These are phyloP conservation scores for Smittia sp. DNA, from an alignment of 2,888 invertebrate genomes.

Conservation along the genomic window DNA sequence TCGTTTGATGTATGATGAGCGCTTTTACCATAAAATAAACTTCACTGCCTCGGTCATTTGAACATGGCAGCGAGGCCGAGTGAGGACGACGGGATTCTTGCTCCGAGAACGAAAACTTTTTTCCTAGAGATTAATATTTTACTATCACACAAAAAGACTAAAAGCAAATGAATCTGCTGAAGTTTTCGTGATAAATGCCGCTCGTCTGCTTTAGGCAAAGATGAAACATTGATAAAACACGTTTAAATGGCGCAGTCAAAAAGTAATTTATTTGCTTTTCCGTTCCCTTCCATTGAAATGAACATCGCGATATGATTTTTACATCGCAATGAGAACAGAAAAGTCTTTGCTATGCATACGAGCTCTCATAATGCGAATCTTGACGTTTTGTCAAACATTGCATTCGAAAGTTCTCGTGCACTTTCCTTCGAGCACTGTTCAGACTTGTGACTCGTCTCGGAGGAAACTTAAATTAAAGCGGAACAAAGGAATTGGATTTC, in stretches of 20 bases:
- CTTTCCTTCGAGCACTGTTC: no score
- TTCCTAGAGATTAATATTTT: not conserved
- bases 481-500: no score
- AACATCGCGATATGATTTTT: slow-evolving; percentile 14
- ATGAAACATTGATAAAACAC: slow-evolving; percentile 24
- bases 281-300: not conserved
- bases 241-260: slow-evolving; percentile 21
- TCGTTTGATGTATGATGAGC: not conserved
- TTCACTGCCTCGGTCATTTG: not conserved
- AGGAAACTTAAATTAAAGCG: no score
- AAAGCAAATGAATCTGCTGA: not conserved
- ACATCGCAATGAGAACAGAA: not conserved
- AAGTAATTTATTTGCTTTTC: slow-evolving; percentile 10
- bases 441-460: no score
- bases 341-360: no score
- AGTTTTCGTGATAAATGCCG: slow-evolving; percentile 8
- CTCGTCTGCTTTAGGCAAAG: slow-evolving; percentile 16
- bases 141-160: not conserved
- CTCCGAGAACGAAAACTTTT: not conserved
- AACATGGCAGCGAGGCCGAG: not conserved
- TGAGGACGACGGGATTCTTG: not conserved
- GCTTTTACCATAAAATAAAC: not conserved
- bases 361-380: no score
- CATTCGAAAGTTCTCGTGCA: no score
- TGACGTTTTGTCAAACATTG: no score